These are phyloP conservation scores for Pocillopora verrucosa DNA, from an alignment of 64 coral and sea anemone species.

Conservation along the genomic window DNA sequence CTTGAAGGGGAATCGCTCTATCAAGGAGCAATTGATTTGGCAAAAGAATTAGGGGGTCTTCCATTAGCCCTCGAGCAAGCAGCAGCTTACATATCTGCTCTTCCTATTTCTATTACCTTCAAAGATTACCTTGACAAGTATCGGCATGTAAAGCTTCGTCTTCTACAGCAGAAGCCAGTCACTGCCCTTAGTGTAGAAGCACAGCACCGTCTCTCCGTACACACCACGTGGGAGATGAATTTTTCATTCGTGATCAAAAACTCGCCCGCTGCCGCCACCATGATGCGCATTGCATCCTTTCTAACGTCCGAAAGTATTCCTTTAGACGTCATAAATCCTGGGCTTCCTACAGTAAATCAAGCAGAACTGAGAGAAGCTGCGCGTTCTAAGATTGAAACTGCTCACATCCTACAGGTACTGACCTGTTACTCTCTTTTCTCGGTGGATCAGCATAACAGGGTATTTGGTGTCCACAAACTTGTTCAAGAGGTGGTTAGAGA, in stretches of 20 bases:
- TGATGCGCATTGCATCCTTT: conserved; percentile 51
- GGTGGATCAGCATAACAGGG: neutral
- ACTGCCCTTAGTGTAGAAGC: conserved; percentile 31
- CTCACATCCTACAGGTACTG: neutral
- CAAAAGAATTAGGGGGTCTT: conserved; percentile 17
- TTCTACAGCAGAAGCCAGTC: conserved; percentile 3
- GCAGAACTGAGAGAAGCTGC: conserved; percentile 16
- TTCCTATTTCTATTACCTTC: conserved; percentile 32
- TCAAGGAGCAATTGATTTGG: neutral
- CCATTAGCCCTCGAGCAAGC: conserved; percentile 49
- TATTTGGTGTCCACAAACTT: conserved; percentile 40
- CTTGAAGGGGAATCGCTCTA: neutral
- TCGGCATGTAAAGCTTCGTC: neutral
- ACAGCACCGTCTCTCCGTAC: conserved; percentile 38
- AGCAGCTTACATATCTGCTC: conserved; percentile 40
- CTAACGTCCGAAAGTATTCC: conserved; percentile 35
- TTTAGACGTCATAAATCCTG: conserved; percentile 44
- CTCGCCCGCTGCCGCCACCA: conserved; percentile 34
- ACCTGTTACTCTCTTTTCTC: conserved; percentile 37
- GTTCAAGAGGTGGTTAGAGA: conserved; percentile 43
- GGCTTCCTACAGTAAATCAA: conserved; percentile 34
- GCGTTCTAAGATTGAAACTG: neutral
- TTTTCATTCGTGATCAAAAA: conserved; percentile 7
- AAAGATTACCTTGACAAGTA: conserved; percentile 29
- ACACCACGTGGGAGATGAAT: conserved; percentile 58